phyloP scores from a whole-genome alignment of 2,797 vertebrate species.

The Diceros bicornis region DNA sequence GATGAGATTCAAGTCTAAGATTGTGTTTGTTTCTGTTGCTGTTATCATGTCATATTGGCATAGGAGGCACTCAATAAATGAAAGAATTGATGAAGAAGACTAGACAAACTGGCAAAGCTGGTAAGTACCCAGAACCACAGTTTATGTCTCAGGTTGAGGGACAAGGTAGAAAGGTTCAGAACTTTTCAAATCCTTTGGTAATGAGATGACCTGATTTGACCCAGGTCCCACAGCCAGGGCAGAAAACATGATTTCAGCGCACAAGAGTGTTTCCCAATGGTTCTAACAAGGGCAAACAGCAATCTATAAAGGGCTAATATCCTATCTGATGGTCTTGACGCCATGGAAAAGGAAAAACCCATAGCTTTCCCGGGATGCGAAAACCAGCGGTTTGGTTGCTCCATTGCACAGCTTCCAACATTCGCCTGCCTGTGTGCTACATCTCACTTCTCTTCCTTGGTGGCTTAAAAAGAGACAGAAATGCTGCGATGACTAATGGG shows the following conservation, averaged over 20 bases:
- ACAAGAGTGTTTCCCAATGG: not conserved
- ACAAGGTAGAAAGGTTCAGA: not conserved
- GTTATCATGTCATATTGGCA: too few species aligned
- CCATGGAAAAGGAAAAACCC: not conserved
- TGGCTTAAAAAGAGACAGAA: slow-evolving; percentile 11
- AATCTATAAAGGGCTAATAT: rapidly evolving
- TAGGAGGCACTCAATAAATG: too few species aligned
- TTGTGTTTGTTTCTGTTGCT: not conserved
- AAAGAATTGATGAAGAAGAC: not conserved
- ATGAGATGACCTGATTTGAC: not conserved
- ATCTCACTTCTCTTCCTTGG: not conserved
- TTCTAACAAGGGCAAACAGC: not conserved
- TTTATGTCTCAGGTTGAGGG: too few species aligned
- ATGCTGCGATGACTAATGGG: slow-evolving; percentile 72
- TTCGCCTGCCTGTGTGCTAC: rapidly evolving
- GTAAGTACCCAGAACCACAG: not conserved
- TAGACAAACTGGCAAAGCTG: not conserved
- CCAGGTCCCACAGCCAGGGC: too few species aligned
- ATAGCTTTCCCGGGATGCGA: rapidly evolving
- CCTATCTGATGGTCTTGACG: not conserved
- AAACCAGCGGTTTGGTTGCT: rapidly evolving
- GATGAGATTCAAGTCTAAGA: not conserved
- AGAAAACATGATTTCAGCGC: not conserved
- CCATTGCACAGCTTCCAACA: rapidly evolving
- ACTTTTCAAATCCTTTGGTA: too few species aligned